Conservation (phyloP, 64 coral and sea anemone genomes). For the Trachythela sp. region DNA sequence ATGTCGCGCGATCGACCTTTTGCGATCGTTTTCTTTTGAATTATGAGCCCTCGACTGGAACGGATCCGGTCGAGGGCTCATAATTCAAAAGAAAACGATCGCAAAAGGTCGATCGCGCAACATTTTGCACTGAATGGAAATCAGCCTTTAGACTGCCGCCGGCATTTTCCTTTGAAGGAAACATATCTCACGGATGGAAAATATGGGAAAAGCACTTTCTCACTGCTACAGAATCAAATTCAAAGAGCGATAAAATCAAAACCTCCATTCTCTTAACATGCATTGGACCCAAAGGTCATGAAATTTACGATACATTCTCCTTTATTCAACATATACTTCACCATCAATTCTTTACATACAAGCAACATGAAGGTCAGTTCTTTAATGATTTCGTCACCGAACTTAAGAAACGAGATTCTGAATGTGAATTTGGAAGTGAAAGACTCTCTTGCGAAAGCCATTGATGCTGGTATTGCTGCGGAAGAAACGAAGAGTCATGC, state of each 20-base stretch:
- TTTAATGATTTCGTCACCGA: constrained; percentile 6
- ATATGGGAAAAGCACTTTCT: neutral
- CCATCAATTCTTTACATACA: neutral
- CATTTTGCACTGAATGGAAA: too few species aligned
- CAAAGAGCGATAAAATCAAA: neutral
- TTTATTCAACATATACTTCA: neutral
- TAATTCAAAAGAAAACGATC: too few species aligned
- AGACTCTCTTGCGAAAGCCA: neutral
- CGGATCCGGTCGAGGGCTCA: too few species aligned
- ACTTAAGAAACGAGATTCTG: neutral
- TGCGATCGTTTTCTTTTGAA: too few species aligned
- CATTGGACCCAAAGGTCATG: neutral
- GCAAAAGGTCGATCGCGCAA: too few species aligned
- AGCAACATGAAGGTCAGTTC: neutral
- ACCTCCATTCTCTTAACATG: neutral
- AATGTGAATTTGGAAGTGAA: constrained; percentile 1
- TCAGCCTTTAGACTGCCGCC: too few species aligned
- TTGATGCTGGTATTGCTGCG: neutral
- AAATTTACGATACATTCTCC: constrained; percentile 14
- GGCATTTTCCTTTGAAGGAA: neutral
- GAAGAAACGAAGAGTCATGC: neutral
- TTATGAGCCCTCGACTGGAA: too few species aligned
- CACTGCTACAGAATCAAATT: neutral
- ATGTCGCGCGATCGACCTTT: too few species aligned
- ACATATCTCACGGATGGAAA: neutral